Percentiles rank a stretch among this genome's conserved stretches.
Evolutionary conservation across 2,888 invertebrate species (phyloP).

Genomic region (Drosophila borealis): DNA sequence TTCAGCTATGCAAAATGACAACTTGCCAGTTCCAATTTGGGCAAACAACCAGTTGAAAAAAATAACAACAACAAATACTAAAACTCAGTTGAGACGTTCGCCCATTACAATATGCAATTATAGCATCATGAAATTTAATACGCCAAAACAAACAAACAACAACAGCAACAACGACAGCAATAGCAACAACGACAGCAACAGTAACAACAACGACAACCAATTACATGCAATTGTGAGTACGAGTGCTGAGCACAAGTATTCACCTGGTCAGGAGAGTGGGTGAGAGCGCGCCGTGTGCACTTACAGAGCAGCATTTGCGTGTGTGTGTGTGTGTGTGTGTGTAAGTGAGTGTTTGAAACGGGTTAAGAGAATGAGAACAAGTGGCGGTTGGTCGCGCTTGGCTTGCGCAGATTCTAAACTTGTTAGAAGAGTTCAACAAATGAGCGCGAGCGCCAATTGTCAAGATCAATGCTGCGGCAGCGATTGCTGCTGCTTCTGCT

Average conservation of each 20-base stretch:
- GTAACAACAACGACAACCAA: slow-evolving; percentile 46
- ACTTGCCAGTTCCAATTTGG: slow-evolving; percentile 47
- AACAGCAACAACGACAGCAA: slow-evolving; percentile 3
- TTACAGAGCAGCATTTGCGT: slow-evolving; percentile 21
- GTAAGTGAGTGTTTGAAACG: slow-evolving; percentile 59
- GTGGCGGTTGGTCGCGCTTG: slow-evolving; percentile 72
- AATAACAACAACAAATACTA: slow-evolving; percentile 22
- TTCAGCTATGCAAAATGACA: slow-evolving; percentile 27
- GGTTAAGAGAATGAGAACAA: slow-evolving; percentile 79
- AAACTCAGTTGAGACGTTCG: slow-evolving; percentile 35
- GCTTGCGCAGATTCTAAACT: slow-evolving; percentile 77
- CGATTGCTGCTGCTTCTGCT: slow-evolving; percentile 14
- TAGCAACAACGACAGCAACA: slow-evolving; percentile 20
- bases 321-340: slow-evolving; percentile 20
- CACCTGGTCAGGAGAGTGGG: slow-evolving; percentile 53
- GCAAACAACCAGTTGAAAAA: slow-evolving; percentile 29
- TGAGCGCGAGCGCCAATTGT: slow-evolving; percentile 39
- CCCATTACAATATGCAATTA: slow-evolving; percentile 71
- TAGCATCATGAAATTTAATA: slow-evolving; percentile 77
- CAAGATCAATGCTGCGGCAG: slow-evolving; percentile 65
- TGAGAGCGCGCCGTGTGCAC: slow-evolving; percentile 39
- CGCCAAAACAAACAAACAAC: slow-evolving; percentile 62
- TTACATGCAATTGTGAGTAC: slow-evolving; percentile 69
- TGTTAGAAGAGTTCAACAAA: slow-evolving; percentile 71
- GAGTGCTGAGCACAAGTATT: slow-evolving; percentile 41